Conservation (phyloP, 2,797 vertebrate genomes). For the Tolypeutes matacus region DNA sequence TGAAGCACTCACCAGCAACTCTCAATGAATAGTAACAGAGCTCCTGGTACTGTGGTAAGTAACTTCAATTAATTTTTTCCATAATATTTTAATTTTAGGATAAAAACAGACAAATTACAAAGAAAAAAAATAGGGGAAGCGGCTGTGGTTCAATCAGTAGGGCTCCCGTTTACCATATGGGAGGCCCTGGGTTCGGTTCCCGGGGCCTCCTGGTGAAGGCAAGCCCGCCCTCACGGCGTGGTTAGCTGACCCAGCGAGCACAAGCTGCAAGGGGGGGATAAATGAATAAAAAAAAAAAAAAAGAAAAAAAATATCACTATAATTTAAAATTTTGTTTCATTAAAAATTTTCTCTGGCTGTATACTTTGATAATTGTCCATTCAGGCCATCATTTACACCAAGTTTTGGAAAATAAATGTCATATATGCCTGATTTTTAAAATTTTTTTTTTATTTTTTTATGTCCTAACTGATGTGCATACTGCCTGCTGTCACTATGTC, state of each 20-base stretch:
- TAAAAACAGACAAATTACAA: neutral
- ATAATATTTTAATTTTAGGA: constrained; percentile 32
- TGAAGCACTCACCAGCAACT: neutral
- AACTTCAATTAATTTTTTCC: neutral
- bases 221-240: too few species aligned
- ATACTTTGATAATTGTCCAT: neutral
- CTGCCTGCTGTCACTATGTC: neutral
- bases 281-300: too few species aligned
- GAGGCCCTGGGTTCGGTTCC: too few species aligned
- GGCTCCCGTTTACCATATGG: too few species aligned
- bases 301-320: neutral
- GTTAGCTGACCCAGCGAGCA: too few species aligned
- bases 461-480: neutral
- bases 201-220: too few species aligned
- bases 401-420: neutral
- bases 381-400: neutral
- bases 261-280: too few species aligned
- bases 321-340: constrained; percentile 32
- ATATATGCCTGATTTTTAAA: neutral
- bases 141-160: too few species aligned
- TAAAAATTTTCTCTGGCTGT: neutral
- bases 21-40: neutral
- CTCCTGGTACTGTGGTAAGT: neutral
- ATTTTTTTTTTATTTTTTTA: too few species aligned
- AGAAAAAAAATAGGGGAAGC: too few species aligned